These are phyloP conservation scores for Zoanthus sociatus DNA, from an alignment of 92 coral and sea anemone species.

Conservation along the genomic window DNA sequence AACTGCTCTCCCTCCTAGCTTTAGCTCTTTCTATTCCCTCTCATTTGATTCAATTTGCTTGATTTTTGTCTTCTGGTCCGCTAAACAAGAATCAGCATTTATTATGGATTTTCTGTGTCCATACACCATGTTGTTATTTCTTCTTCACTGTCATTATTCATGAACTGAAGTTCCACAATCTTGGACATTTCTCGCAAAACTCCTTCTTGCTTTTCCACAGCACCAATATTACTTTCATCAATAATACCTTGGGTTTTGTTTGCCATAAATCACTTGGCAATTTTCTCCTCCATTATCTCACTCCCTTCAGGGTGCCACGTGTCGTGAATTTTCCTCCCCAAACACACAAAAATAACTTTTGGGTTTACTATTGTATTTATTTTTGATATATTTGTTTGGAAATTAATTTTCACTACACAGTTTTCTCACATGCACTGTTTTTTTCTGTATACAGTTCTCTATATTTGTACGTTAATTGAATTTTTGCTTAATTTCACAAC, in stretches of 20 bases:
- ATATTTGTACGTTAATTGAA: too few relatives aligned
- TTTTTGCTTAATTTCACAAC: too few relatives aligned
- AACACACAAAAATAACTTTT: slow-evolving; percentile 7
- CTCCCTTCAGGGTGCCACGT: slow-evolving; percentile 13
- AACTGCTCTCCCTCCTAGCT: slow-evolving; percentile 1
- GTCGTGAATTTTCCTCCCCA: slow-evolving; percentile 3
- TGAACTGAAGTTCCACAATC: slow-evolving; percentile 42
- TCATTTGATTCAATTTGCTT: background rate
- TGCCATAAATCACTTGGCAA: slow-evolving; percentile 19
- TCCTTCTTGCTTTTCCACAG: background rate
- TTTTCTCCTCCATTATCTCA: slow-evolving; percentile 16
- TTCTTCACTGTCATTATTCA: slow-evolving; percentile 31
- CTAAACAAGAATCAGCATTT: slow-evolving; percentile 11
- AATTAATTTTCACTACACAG: too few relatives aligned
- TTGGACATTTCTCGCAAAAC: slow-evolving; percentile 23
- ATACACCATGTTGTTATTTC: slow-evolving; percentile 30
- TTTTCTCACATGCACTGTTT: too few relatives aligned
- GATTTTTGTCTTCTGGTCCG: background rate
- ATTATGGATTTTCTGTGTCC: slow-evolving; percentile 23
- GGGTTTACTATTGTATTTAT: background rate
- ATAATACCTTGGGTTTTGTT: background rate
- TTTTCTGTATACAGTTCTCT: too few relatives aligned
- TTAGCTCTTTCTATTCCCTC: slow-evolving; percentile 1
- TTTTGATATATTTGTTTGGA: too few relatives aligned
- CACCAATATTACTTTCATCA: slow-evolving; percentile 8